These are phyloP conservation scores for Diprion similis DNA, from an alignment of 1,140 invertebrate genomes.

Conservation along the genomic window DNA sequence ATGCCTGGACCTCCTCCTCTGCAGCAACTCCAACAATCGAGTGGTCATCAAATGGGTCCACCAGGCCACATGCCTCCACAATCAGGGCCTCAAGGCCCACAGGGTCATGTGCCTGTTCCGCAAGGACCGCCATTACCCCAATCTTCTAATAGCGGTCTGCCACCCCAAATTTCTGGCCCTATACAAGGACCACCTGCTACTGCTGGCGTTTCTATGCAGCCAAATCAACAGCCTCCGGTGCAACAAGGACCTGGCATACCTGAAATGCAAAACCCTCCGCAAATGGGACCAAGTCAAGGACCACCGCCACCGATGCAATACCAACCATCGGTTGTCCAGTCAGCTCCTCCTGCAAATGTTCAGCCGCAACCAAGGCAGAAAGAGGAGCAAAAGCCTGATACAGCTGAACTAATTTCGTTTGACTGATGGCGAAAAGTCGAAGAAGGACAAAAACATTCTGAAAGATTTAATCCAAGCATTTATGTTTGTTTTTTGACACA, in stretches of 20 bases:
- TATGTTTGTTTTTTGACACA: not conserved
- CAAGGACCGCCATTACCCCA: slow-evolving; percentile 9
- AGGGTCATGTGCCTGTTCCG: slow-evolving; percentile 27
- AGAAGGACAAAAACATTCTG: not conserved
- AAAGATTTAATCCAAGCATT: not conserved
- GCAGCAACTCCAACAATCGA: not conserved
- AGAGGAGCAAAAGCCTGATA: slow-evolving; percentile 47
- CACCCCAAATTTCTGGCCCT: slow-evolving; percentile 14
- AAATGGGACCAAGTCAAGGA: slow-evolving; percentile 25
- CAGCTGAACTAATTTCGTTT: slow-evolving; percentile 56
- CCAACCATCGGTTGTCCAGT: slow-evolving; percentile 21
- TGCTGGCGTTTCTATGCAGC: slow-evolving; percentile 14
- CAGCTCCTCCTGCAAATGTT: slow-evolving; percentile 21
- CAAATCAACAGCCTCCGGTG: slow-evolving; percentile 18
- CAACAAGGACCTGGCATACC: slow-evolving; percentile 25
- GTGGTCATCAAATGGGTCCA: slow-evolving; percentile 11
- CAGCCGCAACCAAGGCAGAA: slow-evolving; percentile 25
- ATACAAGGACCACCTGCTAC: slow-evolving; percentile 17
- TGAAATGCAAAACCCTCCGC: slow-evolving; percentile 28
- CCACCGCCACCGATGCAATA: slow-evolving; percentile 31
- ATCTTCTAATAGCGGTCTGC: not conserved
- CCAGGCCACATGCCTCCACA: slow-evolving; percentile 28
- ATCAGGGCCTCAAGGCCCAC: slow-evolving; percentile 28
- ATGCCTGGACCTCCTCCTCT: slow-evolving; percentile 21
- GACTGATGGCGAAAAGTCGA: slow-evolving; percentile 37